These are phyloP conservation scores for Rhea americana DNA, from an alignment of 2,113 vertebrate species.

Conservation along the genomic window DNA sequence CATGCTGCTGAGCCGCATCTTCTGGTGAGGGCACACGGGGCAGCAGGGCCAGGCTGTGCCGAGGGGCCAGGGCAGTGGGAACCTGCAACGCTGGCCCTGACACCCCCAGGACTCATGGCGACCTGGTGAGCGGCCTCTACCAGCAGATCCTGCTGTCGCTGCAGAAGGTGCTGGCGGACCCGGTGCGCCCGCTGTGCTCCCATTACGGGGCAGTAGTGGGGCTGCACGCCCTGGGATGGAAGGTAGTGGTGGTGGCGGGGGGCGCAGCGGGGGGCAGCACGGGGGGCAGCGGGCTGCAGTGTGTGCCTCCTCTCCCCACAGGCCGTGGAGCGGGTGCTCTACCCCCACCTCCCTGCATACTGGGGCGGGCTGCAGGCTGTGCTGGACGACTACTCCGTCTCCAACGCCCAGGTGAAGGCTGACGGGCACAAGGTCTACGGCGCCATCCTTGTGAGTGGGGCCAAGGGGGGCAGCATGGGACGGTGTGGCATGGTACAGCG, in stretches of 20 bases:
- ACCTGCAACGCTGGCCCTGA: not conserved
- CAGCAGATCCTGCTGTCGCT: constrained; percentile 91
- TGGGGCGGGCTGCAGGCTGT: constrained; percentile 93
- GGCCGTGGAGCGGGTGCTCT: constrained; percentile 90
- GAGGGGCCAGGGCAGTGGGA: no score
- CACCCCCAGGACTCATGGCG: constrained; percentile 84
- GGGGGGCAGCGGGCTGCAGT: no score
- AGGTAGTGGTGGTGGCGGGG: constrained; percentile 69
- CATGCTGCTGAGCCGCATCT: constrained; percentile 90
- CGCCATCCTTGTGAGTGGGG: constrained; percentile 84
- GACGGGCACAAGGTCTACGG: constrained; percentile 94
- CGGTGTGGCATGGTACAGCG: no score
- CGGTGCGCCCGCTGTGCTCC: constrained; percentile 91
- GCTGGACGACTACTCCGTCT: constrained; percentile 90
- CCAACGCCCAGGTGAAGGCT: constrained; percentile 93
- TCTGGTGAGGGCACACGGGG: constrained; percentile 76
- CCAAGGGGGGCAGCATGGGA: no score
- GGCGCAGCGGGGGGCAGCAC: no score
- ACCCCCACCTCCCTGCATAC: constrained; percentile 90
- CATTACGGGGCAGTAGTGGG: constrained; percentile 94
- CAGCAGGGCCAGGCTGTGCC: no score
- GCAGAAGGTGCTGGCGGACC: constrained; percentile 91
- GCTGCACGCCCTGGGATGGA: constrained; percentile 91
- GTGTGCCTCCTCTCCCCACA: constrained; percentile 13
- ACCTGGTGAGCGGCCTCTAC: constrained; percentile 88